phyloP scores from a whole-genome alignment of 2,888 invertebrate genomes.

The Pollenia angustigena region DNA sequence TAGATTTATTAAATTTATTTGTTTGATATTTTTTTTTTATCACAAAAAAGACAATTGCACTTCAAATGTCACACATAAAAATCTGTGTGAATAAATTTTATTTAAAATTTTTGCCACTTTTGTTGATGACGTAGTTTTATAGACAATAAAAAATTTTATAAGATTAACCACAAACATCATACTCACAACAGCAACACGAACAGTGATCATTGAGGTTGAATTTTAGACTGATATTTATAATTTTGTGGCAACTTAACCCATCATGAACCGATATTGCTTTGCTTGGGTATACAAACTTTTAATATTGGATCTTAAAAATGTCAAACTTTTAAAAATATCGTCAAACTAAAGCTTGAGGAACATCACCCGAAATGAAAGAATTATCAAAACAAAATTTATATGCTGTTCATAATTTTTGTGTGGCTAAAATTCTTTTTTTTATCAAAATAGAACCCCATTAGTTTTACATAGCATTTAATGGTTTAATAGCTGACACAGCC shows the following conservation, averaged over 20 bases:
- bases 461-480: background rate
- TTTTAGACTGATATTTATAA: background rate
- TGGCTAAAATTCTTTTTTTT: too few species aligned
- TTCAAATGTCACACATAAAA: slow-evolving; percentile 23
- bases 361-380: too few species aligned
- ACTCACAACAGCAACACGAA: background rate
- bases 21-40: slow-evolving; percentile 14
- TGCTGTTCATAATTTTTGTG: too few species aligned
- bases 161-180: slow-evolving; percentile 5
- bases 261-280: too few species aligned
- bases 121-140: background rate
- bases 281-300: background rate
- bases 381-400: too few species aligned
- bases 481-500: background rate
- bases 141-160: background rate
- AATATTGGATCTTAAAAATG: background rate
- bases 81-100: background rate
- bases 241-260: background rate
- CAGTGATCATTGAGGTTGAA: background rate
- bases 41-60: slow-evolving; percentile 24
- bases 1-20: too few species aligned
- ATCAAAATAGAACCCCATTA: too few species aligned
- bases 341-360: too few species aligned
- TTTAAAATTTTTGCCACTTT: slow-evolving; percentile 6
- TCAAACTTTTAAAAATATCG: too few species aligned